Evolutionary conservation across 2,113 vertebrate species (phyloP).

Genomic region (Bos taurus): ARS-UCD2.0 NC_037345.1:32952501-32953000

Average conservation of each 20-base stretch:
- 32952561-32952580: no score
- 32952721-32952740: fast-evolving
- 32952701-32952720: fast-evolving
- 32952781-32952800: background rate
- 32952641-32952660: background rate
- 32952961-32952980: background rate
- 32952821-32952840: background rate
- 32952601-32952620: no score
- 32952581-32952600: no score
- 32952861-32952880: background rate
- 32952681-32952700: no score
- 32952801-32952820: background rate
- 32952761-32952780: fast-evolving
- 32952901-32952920: background rate
- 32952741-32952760: background rate
- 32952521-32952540: no score
- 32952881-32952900: background rate
- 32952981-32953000: background rate
- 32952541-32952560: no score
- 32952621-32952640: background rate
- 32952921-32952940: background rate
- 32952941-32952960: fast-evolving
- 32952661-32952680: background rate
- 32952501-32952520: no score
- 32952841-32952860: background rate